Percentiles rank a stretch among this genome's conserved stretches.
Evolutionary conservation across 2,113 vertebrate species (phyloP).

Genomic region (Scophthalmus maximus): DNA sequence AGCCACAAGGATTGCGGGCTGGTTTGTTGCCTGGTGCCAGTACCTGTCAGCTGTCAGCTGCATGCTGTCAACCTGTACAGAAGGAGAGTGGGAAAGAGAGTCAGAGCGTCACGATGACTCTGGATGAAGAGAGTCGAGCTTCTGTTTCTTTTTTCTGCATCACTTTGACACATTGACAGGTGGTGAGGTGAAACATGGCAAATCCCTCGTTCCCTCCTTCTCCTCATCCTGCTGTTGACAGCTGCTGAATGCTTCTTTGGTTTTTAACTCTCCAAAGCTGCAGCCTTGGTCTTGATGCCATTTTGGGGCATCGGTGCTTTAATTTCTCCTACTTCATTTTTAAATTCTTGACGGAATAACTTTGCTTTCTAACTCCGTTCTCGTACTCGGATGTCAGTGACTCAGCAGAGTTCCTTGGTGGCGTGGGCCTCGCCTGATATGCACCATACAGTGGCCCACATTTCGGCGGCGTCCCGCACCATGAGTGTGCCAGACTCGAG

Average conservation of each 20-base stretch:
- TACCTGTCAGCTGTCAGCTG: conserved; percentile 25
- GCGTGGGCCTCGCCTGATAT: background rate
- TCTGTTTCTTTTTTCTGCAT: conserved; percentile 29
- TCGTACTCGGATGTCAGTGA: background rate
- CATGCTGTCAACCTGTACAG: conserved; percentile 15
- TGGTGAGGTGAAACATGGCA: conserved; percentile 31
- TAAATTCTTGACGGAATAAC: background rate
- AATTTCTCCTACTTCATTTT: background rate
- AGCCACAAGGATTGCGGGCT: conserved; percentile 6
- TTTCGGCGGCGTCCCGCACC: conserved; percentile 10
- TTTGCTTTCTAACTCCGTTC: background rate
- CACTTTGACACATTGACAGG: conserved; percentile 55
- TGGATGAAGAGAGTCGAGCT: conserved; percentile 32
- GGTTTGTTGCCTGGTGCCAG: conserved; percentile 15
- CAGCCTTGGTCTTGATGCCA: conserved; percentile 6
- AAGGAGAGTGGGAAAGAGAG: too few relatives aligned
- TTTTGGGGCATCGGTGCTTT: background rate
- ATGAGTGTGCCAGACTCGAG: conserved; percentile 20
- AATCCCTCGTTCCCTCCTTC: conserved; percentile 51
- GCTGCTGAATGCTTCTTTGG: conserved; percentile 21
- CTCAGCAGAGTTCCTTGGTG: background rate
- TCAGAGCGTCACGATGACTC: conserved; percentile 13
- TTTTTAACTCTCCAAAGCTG: conserved; percentile 22
- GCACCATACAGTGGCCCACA: background rate
- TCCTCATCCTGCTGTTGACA: conserved; percentile 37